Base-by-base conservation (phyloP, 2,888 invertebrate species). In the Drosophila pseudotalamancana region DNA sequence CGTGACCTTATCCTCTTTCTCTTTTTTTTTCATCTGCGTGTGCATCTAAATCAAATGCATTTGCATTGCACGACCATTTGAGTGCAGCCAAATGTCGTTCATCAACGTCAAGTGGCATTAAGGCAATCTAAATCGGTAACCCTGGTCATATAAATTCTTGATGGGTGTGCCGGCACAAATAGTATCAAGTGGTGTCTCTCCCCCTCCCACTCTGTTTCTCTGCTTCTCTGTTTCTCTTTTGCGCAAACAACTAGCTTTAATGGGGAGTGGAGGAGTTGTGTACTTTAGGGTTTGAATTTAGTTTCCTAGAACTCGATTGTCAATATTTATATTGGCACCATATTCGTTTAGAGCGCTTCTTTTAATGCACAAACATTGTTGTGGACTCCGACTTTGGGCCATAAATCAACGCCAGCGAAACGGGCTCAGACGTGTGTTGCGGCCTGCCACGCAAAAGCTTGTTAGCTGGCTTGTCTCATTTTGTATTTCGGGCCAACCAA, bases 101-200 rank as follows among this genome's bases (percentile, higher is more conserved):
- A 87, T 87, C 72, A 81, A 72, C 75, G 56, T 77, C 78, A 87
- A 83, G 87, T 81, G 75, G 82, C 69, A 83, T 87, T 83, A 84
- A 70, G 72, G 68, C 72, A 84, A 83, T 83, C 80, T 72, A 55
- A 68, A 63, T 45, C 69, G 62, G 32, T 42, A 49, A 18, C 56
- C 57, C 40, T 60, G 39, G 34, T 57, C 65, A 40, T 40, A 63
- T 53, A 63, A 67, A 61, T 73, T 67, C 65, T 67, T 61, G 49
- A 57, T 62, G 68, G 74, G 69, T 73, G 74, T 49, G 73, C 23
- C 66, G 11, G 25, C 11, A 14, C 14, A 37, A 35, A 40, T 32
- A 14, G n/a, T 19, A 50, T 11, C 23, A 14, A 5, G 27, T 12
- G 49, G 3, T 8, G n/a, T 27, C 18, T 12, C 21, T 23, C 48